These are phyloP conservation scores for Propithecus perrieri DNA, from an alignment of 2,797 vertebrate genomes.

Conservation along the genomic window DNA sequence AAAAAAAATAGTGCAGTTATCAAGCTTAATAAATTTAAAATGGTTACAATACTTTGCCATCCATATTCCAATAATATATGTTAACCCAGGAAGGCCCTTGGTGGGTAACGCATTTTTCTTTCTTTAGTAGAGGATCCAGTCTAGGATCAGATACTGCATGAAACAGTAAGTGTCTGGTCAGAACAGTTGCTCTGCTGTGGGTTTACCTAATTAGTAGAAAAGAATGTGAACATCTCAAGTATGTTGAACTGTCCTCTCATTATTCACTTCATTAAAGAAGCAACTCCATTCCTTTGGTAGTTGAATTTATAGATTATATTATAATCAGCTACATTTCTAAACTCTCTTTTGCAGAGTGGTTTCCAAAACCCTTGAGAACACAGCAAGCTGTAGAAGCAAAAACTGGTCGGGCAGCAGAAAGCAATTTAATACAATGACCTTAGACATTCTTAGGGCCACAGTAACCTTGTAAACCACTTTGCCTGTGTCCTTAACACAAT, in stretches of 20 bases:
- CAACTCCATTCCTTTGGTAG: neutral
- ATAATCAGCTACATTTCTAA: neutral
- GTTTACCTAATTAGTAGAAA: neutral
- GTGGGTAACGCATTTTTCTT: neutral
- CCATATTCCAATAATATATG: neutral
- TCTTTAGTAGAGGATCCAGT: neutral
- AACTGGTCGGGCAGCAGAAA: neutral
- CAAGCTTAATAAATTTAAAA: neutral
- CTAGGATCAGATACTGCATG: neutral
- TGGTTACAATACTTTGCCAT: neutral
- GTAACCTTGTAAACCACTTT: neutral
- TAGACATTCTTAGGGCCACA: neutral
- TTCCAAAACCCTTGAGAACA: neutral
- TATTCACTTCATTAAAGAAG: neutral
- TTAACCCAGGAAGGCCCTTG: neutral
- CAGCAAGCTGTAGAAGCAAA: neutral
- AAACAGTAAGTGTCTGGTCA: neutral
- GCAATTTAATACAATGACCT: neutral
- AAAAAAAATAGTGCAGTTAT: neutral
- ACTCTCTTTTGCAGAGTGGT: neutral
- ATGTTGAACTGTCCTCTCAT: neutral
- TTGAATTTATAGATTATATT: neutral
- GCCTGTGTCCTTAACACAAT: neutral
- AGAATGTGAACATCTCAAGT: neutral
- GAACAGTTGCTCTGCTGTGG: neutral